Base-by-base conservation (phyloP, 2,888 invertebrate species). In the Sacculina carcini region DNA sequence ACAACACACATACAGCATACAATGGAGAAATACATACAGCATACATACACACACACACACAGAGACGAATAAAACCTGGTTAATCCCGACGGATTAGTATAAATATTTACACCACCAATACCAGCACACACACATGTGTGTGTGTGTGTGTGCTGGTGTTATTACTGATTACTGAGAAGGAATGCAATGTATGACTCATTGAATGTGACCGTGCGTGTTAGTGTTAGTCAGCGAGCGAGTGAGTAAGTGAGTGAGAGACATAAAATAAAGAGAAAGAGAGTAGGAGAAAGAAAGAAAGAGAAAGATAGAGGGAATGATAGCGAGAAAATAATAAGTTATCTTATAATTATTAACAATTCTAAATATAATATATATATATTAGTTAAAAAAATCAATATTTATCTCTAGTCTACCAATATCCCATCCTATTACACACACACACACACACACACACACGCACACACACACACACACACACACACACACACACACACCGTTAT, bases 281-380 rank as follows among this genome's bases (percentile, higher is more conserved):
- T 16, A 24, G 38, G 40, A 31, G 46, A 28, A 48, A 31, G n/a
- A 28, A n/a, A 14, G 40, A 10, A 46, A 47, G n/a, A n/a, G n/a
- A n/a, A 4, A 36, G 44, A 38, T 23, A 51, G 47, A 19, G 48
- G 52, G n/a, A 50, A 51, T 31, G n/a, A 53, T 57, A 63, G 61
- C 56, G n/a, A 19, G 24, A 23, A 47, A 44, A 26, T 29, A 19
- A 21, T 51, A 31, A n/a, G n/a, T n/a, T n/a, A n/a, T n/a, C n/a
- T n/a, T n/a, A n/a, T n/a, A n/a, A 9, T 19, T 12, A 10, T 10
- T 38, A 19, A 7, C 9, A 21, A 9, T 7, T 16, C 14, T 28
- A 36, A 49, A 36, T 51, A 46, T 29, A 36, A 19, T 16, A 16
- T 28, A 49, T 36, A 26, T 36, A 44, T 23, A 32, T 42, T 2